Evolutionary conservation across 1,140 invertebrate species (phyloP), one percentile per base, ranked within the genome.

Genomic region (Mya arenaria): DNA sequence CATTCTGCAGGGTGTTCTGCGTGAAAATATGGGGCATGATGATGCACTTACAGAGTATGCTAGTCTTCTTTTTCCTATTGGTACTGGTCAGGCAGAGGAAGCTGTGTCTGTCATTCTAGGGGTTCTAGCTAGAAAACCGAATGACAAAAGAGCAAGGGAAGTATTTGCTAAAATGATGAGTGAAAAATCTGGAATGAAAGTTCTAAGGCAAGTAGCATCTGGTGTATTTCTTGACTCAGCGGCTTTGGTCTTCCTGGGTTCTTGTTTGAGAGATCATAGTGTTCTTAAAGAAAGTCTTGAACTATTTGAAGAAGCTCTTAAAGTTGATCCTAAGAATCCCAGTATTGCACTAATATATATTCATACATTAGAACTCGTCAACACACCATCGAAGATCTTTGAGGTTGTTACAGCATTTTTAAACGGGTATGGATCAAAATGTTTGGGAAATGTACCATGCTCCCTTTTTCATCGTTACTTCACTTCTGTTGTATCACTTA

Each of bases 241-340:
- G 13, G 48, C 77, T 19, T 52, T 80, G n/a, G 52, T 71, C 36
- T 80, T 30, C 62, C 77, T 80, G 13, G 77, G 39, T 28, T 58
- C 63, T 44, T 80, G 77, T 44, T 39, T 80, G 15, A 58, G 48
- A 62, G 77, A 80, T 30, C 56, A 25, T 60, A 58, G 77, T 80
- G 77, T 65, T 23, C 44, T 80, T 8, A 32, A 69, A 44, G 41
- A 44, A 71, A 52, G 19, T 3, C 52, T 80, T 10, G 23, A 80
- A 23, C 34, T 80, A 6, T 58, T 68, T 13, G 23, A 62, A 30
- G 32, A 58, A 32, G 65, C 77, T 19, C 48, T 80, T 44, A 34
- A 69, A 60, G 17, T 34, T n/a, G 48, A 56, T 6, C 77, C 65
- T 30, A 34, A 48, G 25, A 62, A 80, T 62, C 55, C 66, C 1